These are phyloP conservation scores for Dromius quadrimaculatus DNA, from an alignment of 2,888 invertebrate species.

Conservation along the genomic window DNA sequence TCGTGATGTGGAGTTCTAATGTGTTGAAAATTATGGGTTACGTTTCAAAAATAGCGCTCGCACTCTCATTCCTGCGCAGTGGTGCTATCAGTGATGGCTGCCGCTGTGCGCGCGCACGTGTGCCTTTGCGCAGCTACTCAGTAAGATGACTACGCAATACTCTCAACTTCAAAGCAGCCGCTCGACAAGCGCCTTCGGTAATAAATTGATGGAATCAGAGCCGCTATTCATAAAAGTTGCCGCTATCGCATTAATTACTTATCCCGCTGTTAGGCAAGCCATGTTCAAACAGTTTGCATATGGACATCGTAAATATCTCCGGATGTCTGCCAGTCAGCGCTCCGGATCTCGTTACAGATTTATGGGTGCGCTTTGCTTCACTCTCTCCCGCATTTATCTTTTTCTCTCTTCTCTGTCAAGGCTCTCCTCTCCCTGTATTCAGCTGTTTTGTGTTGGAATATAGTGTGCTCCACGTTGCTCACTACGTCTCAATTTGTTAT, in stretches of 20 bases:
- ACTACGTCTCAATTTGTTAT: slow-evolving; percentile 50
- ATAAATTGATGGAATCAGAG: slow-evolving; percentile 66
- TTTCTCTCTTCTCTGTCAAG: slow-evolving; percentile 22
- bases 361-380: slow-evolving; percentile 39
- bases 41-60: too few relatives aligned
- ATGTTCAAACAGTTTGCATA: slow-evolving; percentile 64
- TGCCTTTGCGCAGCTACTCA: background rate
- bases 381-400: slow-evolving; percentile 33
- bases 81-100: slow-evolving; percentile 3
- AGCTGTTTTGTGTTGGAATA: slow-evolving; percentile 8
- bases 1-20: too few relatives aligned
- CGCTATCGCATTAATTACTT: slow-evolving; percentile 67
- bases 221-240: slow-evolving; percentile 66
- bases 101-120: background rate
- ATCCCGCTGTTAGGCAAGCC: slow-evolving; percentile 61
- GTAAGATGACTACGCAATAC: slow-evolving; percentile 10
- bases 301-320: slow-evolving; percentile 65
- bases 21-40: too few relatives aligned
- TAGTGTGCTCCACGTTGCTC: slow-evolving; percentile 13
- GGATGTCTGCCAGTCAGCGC: slow-evolving; percentile 52
- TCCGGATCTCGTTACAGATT: slow-evolving; percentile 51
- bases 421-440: slow-evolving; percentile 21
- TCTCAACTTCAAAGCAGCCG: slow-evolving; percentile 49
- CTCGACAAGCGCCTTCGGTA: slow-evolving; percentile 63
- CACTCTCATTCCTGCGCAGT: background rate